Conservation (phyloP, 2,797 vertebrate genomes). For the Cercopithecus hamlyni region DNA sequence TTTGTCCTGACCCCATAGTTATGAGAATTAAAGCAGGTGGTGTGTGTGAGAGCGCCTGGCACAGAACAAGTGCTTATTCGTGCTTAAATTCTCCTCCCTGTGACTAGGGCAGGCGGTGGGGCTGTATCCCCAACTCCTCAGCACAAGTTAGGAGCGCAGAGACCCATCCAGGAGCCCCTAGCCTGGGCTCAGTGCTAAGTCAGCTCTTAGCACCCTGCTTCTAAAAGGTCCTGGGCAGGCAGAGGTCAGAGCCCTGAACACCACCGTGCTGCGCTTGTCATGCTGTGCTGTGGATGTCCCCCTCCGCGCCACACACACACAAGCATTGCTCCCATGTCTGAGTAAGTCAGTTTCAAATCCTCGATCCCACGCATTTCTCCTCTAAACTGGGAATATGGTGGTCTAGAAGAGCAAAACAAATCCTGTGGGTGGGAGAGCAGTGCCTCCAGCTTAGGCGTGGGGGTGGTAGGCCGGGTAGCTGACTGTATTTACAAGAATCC, state of each 20-base stretch:
- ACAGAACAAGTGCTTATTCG: not conserved
- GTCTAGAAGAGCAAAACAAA: not conserved
- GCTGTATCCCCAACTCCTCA: not conserved
- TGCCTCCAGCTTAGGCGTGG: fast-evolving
- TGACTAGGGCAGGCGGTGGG: not conserved
- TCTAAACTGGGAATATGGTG: not conserved
- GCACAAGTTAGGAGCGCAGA: not conserved
- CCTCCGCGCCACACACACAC: fast-evolving
- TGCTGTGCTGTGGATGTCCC: not conserved
- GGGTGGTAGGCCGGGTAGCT: not conserved
- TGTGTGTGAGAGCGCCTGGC: not conserved
- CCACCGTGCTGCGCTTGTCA: not conserved
- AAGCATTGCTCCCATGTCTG: not conserved
- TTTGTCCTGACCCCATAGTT: not conserved
- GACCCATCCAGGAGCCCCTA: not conserved
- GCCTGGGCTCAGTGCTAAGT: not conserved
- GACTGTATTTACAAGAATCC: not conserved
- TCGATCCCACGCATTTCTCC: not conserved
- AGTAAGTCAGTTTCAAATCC: not conserved
- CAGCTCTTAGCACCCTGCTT: not conserved
- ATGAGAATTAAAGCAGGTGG: not conserved
- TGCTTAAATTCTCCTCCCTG: not conserved
- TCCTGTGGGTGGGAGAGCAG: not conserved
- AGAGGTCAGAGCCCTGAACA: not conserved
- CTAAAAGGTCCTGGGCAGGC: not conserved